These are phyloP conservation scores for Protobothrops flavoviridis DNA, from an alignment of 2,113 vertebrate genomes.

Conservation along the genomic window DNA sequence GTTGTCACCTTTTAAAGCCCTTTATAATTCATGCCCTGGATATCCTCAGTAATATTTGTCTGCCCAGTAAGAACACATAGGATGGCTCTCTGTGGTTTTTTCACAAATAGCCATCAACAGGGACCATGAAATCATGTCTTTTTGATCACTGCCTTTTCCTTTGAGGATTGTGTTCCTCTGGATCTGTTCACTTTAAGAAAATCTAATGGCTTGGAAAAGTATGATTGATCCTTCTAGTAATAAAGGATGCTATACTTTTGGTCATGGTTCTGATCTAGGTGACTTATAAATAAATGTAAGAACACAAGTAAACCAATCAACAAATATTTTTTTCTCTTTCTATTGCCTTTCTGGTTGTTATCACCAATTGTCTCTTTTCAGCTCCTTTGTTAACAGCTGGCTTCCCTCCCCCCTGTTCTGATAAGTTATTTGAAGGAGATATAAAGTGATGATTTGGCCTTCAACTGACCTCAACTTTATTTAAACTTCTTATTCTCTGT, in stretches of 20 bases:
- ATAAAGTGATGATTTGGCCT: background rate
- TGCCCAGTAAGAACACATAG: background rate
- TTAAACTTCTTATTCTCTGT: background rate
- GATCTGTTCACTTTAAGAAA: background rate
- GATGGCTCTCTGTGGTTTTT: background rate
- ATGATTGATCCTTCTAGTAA: background rate
- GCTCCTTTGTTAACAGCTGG: background rate
- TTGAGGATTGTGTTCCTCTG: background rate
- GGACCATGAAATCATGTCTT: background rate
- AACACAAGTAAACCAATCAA: background rate
- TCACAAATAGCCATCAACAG: background rate
- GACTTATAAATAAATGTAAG: background rate
- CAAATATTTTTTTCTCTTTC: background rate
- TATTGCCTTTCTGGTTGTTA: background rate
- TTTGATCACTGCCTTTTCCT: background rate
- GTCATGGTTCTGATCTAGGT: background rate
- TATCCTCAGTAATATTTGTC: background rate
- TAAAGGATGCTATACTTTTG: background rate
- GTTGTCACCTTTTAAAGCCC: background rate
- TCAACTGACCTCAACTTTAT: background rate
- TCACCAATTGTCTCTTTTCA: background rate
- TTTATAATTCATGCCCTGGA: background rate
- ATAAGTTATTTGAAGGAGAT: background rate
- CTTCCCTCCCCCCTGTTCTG: background rate
- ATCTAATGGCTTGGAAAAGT: background rate